Percentiles rank a stretch among this genome's conserved stretches.
phyloP scores from a whole-genome alignment of 2,888 invertebrate species.

The Andrena bucephala region DNA sequence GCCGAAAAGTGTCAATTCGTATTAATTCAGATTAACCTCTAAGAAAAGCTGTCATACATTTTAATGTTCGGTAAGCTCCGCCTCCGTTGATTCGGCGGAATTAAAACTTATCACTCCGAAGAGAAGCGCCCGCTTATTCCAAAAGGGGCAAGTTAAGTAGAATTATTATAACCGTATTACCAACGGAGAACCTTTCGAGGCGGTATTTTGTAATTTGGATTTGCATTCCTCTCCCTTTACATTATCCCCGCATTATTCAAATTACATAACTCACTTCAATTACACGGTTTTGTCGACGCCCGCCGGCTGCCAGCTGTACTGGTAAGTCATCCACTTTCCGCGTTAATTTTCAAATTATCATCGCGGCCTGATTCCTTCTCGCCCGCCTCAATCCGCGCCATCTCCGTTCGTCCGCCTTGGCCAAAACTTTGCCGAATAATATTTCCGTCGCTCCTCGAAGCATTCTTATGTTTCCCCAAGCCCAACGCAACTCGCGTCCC shows the following conservation, averaged over 20 bases:
- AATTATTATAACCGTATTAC: constrained; percentile 26
- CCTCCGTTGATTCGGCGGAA: background rate
- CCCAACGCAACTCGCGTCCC: constrained; percentile 39
- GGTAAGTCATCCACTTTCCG: constrained; percentile 22
- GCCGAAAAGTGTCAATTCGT: too few relatives aligned
- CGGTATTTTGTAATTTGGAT: constrained; percentile 33
- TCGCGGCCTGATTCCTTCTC: constrained; percentile 36
- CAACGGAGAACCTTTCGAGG: constrained; percentile 4
- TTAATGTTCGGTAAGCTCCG: background rate
- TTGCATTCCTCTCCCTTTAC: constrained; percentile 35
- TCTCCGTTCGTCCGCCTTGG: constrained; percentile 40
- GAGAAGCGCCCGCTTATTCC: constrained; percentile 10
- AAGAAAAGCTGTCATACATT: too few relatives aligned
- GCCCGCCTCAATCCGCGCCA: constrained; percentile 40
- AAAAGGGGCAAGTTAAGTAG: background rate
- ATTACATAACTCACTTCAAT: constrained; percentile 50
- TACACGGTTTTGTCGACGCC: constrained; percentile 12
- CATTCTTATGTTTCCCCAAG: constrained; percentile 53
- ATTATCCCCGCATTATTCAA: constrained; percentile 44
- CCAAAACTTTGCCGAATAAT: constrained; percentile 54
- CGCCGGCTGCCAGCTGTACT: constrained; percentile 4
- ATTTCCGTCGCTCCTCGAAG: constrained; percentile 52
- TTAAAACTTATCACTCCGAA: constrained; percentile 5
- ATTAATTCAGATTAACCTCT: too few relatives aligned
- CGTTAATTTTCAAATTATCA: constrained; percentile 49